These are phyloP conservation scores for Mobula birostris DNA, from an alignment of 2,113 vertebrate species.

Conservation along the genomic window DNA sequence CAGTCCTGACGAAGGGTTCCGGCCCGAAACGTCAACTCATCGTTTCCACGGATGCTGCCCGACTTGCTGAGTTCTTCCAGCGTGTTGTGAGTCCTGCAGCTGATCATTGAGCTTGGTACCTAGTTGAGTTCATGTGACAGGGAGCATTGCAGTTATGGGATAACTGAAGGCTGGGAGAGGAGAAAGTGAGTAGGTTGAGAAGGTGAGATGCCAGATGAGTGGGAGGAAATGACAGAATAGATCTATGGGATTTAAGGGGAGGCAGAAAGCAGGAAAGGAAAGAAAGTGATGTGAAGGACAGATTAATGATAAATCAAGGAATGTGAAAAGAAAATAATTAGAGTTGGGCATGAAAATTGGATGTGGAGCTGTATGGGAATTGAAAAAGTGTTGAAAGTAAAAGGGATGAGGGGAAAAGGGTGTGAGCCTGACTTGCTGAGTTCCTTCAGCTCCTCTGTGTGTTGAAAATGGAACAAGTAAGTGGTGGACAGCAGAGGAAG, in stretches of 20 bases:
- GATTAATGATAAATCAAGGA: neutral
- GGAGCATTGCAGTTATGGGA: neutral
- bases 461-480: constrained; percentile 5
- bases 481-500: neutral
- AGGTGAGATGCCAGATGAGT: neutral
- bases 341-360: neutral
- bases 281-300: neutral
- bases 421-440: too few relatives aligned
- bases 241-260: neutral
- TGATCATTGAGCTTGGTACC: too few relatives aligned
- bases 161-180: neutral
- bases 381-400: too few relatives aligned
- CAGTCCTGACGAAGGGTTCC: too few relatives aligned
- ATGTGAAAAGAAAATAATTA: neutral
- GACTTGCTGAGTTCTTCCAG: too few relatives aligned
- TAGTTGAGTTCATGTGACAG: neutral
- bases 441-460: too few relatives aligned
- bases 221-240: neutral
- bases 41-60: too few relatives aligned
- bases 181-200: neutral
- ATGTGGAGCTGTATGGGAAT: neutral
- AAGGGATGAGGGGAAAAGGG: too few relatives aligned
- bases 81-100: too few relatives aligned
- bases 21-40: too few relatives aligned
- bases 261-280: neutral